phyloP scores from a whole-genome alignment of 1,140 invertebrate genomes.

The Mamestra configurata region DNA sequence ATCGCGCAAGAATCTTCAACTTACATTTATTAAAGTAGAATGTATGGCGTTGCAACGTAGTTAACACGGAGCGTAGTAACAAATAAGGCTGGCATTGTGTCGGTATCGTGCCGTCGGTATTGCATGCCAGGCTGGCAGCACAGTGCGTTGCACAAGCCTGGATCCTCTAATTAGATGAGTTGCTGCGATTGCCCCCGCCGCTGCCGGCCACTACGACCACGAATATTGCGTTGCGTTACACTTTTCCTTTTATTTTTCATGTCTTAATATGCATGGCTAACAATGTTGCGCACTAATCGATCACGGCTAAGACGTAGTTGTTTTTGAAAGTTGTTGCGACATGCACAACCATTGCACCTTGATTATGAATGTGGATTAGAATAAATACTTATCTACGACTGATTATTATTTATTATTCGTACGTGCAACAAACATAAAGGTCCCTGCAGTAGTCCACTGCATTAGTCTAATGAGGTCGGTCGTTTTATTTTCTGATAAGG shows the following conservation, averaged over 20 bases:
- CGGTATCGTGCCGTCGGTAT: slow-evolving; percentile 15
- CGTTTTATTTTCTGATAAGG: slow-evolving; percentile 31
- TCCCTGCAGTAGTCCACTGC: neutral
- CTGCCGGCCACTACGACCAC: slow-evolving; percentile 30
- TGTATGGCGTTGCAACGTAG: slow-evolving; percentile 49
- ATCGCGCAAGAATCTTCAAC: slow-evolving; percentile 17
- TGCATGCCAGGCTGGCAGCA: slow-evolving; percentile 14
- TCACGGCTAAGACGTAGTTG: slow-evolving; percentile 28
- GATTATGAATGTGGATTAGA: slow-evolving; percentile 19
- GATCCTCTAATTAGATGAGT: slow-evolving; percentile 68
- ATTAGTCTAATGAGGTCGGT: slow-evolving; percentile 30
- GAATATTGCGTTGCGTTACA: slow-evolving; percentile 47
- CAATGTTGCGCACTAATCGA: slow-evolving; percentile 40
- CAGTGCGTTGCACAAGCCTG: slow-evolving; percentile 56
- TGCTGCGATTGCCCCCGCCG: slow-evolving; percentile 51
- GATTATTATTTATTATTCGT: slow-evolving; percentile 13
- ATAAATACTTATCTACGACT: slow-evolving; percentile 6
- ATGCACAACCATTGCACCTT: slow-evolving; percentile 5
- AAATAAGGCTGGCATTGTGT: slow-evolving; percentile 54
- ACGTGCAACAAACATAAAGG: slow-evolving; percentile 1
- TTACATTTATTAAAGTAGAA: slow-evolving; percentile 20
- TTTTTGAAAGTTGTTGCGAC: slow-evolving; percentile 45
- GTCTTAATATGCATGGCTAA: slow-evolving; percentile 31
- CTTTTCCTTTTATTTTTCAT: slow-evolving; percentile 47
- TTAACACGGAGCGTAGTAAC: slow-evolving; percentile 56